Conservation (phyloP, 2,888 invertebrate species). For the Hirtodrosophila alboralis region DNA sequence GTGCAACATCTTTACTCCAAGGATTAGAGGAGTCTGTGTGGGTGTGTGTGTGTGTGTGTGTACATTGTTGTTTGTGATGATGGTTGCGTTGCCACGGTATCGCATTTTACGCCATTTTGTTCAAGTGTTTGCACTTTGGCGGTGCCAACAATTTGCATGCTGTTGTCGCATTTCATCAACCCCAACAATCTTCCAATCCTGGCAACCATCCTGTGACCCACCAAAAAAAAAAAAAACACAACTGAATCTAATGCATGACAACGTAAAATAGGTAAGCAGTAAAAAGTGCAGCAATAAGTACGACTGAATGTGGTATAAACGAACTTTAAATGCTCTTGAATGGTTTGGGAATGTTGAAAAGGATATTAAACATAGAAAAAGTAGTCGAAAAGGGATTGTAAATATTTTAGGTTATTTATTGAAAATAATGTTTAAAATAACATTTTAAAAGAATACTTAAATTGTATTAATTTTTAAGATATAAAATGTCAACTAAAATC, state of each 20-base stretch:
- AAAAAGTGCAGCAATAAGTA: slow-evolving; percentile 33
- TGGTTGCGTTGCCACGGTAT: slow-evolving; percentile 56
- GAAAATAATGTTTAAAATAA: too few species aligned
- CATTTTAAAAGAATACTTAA: too few species aligned
- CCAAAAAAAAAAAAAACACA: too few species aligned
- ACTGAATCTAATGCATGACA: slow-evolving; percentile 43
- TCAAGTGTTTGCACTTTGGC: slow-evolving; percentile 74
- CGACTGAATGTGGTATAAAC: neutral
- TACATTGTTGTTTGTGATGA: slow-evolving; percentile 2
- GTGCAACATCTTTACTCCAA: slow-evolving; percentile 10
- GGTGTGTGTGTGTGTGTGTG: neutral
- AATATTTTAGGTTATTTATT: too few species aligned
- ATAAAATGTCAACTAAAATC: too few species aligned
- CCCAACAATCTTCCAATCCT: slow-evolving; percentile 7
- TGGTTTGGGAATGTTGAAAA: neutral
- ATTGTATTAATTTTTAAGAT: too few species aligned
- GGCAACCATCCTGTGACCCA: neutral
- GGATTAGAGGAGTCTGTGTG: too few species aligned
- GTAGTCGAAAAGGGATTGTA: too few species aligned
- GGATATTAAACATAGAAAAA: too few species aligned
- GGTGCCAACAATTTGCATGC: slow-evolving; percentile 72
- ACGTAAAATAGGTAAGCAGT: slow-evolving; percentile 45
- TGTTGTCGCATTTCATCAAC: slow-evolving; percentile 47
- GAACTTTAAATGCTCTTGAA: slow-evolving; percentile 3
- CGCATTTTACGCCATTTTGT: slow-evolving; percentile 73